These are phyloP conservation scores for Macrobrachium rosenbergii DNA, from an alignment of 1,140 invertebrate genomes.

Conservation along the genomic window DNA sequence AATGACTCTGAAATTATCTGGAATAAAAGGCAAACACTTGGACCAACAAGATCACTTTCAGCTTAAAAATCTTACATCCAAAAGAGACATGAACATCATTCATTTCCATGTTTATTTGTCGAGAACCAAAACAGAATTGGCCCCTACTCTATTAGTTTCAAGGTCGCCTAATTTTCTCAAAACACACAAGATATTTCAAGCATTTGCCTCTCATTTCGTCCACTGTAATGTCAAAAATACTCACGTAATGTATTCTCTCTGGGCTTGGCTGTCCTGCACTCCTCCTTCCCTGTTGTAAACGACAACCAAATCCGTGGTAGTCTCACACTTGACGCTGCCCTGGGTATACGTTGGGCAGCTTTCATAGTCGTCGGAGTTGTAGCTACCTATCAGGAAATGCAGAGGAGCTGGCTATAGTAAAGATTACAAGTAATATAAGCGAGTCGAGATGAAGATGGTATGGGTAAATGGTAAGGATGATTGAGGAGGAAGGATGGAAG, in stretches of 20 bases:
- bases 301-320: conserved; percentile 23
- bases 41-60: too few species aligned
- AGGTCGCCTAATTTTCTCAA: background rate
- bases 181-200: background rate
- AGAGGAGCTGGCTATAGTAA: background rate
- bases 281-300: conserved; percentile 27
- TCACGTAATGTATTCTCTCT: conserved; percentile 50
- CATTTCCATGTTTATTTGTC: too few species aligned
- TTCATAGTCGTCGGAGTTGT: conserved; percentile 25
- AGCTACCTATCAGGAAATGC: conserved; percentile 10
- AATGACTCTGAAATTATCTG: too few species aligned
- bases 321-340: conserved; percentile 19
- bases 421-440: background rate
- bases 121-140: too few species aligned
- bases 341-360: background rate
- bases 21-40: too few species aligned
- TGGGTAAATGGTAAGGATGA: background rate
- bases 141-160: too few species aligned
- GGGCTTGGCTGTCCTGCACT: conserved; percentile 19
- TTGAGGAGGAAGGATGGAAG: too few species aligned
- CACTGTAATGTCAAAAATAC: background rate
- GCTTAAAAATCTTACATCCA: too few species aligned
- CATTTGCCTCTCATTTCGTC: background rate
- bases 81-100: too few species aligned
- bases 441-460: background rate